A percentile compares a stretch with the other conserved stretches of the same genome.
phyloP scores from a whole-genome alignment of 1,140 invertebrate genomes.

The Drosophila ambigua region DNA sequence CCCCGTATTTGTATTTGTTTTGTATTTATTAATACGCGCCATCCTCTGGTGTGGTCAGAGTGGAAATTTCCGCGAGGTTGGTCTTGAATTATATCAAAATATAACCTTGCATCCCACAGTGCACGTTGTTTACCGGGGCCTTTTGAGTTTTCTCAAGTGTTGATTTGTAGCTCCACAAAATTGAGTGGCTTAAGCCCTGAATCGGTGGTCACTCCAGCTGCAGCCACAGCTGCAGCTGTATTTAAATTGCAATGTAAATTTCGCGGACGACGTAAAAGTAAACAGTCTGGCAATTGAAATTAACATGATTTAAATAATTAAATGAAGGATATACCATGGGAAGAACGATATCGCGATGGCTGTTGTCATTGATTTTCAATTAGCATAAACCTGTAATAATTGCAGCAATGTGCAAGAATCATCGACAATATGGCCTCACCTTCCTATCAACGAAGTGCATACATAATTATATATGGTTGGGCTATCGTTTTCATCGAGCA shows the following conservation, averaged over 20 bases:
- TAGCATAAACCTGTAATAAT: conserved; percentile 65
- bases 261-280: too few relatives aligned
- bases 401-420: conserved; percentile 53
- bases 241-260: conserved; percentile 20
- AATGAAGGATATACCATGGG: too few relatives aligned
- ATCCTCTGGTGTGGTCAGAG: neutral
- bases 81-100: conserved; percentile 5
- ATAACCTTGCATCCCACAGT: neutral
- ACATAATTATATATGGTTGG: conserved; percentile 29
- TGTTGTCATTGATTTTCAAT: conserved; percentile 64
- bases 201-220: neutral
- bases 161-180: too few relatives aligned
- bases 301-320: conserved; percentile 10
- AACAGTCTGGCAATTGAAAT: conserved; percentile 19
- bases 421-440: conserved; percentile 19
- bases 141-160: too few relatives aligned
- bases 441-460: neutral
- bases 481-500: conserved; percentile 36
- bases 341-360: conserved; percentile 15
- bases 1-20: conserved; percentile 66
- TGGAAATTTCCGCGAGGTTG: neutral
- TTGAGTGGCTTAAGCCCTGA: neutral
- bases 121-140: too few relatives aligned
- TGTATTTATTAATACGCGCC: conserved; percentile 49
- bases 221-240: neutral